phyloP scores from a whole-genome alignment of 2,888 invertebrate genomes.

The Lacanobia wlatinum region DNA sequence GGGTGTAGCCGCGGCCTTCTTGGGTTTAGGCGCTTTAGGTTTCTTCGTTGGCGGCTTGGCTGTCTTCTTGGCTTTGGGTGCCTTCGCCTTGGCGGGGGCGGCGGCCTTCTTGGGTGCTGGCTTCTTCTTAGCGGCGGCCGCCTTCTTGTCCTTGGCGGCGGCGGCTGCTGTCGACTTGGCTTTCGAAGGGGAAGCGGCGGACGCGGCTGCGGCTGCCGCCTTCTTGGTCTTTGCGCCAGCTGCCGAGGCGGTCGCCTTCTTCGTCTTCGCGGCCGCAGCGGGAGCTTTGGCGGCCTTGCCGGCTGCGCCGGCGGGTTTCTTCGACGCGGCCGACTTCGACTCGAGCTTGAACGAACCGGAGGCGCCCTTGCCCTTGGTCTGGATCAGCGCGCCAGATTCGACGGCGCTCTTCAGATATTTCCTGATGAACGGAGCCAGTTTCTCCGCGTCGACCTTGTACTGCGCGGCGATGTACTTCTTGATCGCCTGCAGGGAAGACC shows the following conservation, averaged over 20 bases:
- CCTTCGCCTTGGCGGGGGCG: constrained; percentile 61
- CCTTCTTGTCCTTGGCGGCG: constrained; percentile 67
- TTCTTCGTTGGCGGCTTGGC: constrained; percentile 78
- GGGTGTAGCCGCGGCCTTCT: constrained; percentile 66
- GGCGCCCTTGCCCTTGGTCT: constrained; percentile 71
- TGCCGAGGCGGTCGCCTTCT: constrained; percentile 61
- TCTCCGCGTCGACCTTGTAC: constrained; percentile 91
- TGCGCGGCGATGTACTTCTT: constrained; percentile 64
- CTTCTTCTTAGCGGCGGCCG: constrained; percentile 70
- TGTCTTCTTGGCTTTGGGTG: constrained; percentile 71
- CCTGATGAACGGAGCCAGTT: constrained; percentile 90
- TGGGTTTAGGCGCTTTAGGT: constrained; percentile 79
- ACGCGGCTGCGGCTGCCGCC: constrained; percentile 45
- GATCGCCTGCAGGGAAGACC: too few species aligned
- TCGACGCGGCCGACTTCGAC: constrained; percentile 31
- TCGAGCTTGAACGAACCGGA: constrained; percentile 83
- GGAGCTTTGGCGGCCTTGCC: constrained; percentile 18
- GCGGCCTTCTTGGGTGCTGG: constrained; percentile 68
- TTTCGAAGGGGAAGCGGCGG: constrained; percentile 59
- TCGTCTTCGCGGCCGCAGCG: constrained; percentile 27
- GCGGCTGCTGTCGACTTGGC: constrained; percentile 49
- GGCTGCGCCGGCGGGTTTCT: constrained; percentile 30
- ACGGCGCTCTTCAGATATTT: constrained; percentile 81
- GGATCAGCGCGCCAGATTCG: constrained; percentile 87
- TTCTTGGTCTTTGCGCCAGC: constrained; percentile 26